Evolutionary conservation across 2,888 invertebrate genomes (phyloP).

Genomic region (Drosophila limbata): DNA sequence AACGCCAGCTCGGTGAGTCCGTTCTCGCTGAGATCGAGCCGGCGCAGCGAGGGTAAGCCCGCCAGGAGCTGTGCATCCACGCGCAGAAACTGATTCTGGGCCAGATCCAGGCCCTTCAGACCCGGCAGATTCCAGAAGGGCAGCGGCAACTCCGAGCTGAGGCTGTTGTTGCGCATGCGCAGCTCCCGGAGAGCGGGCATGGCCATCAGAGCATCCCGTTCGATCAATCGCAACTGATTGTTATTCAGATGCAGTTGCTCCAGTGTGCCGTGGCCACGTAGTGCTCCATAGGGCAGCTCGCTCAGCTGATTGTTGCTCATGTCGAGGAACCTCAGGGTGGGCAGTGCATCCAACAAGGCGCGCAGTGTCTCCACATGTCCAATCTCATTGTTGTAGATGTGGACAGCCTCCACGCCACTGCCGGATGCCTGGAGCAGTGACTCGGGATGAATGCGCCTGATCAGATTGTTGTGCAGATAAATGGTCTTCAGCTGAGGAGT

Average conservation of each 20-base stretch:
- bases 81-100: constrained; percentile 90
- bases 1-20: constrained; percentile 90
- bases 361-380: constrained; percentile 91
- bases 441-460: constrained; percentile 92
- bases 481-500: constrained; percentile 90
- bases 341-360: constrained; percentile 91
- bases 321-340: constrained; percentile 91
- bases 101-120: constrained; percentile 93
- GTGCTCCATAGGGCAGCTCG: constrained; percentile 91
- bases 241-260: constrained; percentile 93
- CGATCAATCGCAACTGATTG: constrained; percentile 91
- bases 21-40: constrained; percentile 92
- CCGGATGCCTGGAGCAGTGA: constrained; percentile 91
- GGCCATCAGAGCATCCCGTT: constrained; percentile 92
- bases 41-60: constrained; percentile 91
- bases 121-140: constrained; percentile 95
- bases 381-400: constrained; percentile 91
- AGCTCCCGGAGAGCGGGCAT: constrained; percentile 94
- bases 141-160: constrained; percentile 90
- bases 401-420: constrained; percentile 91
- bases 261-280: constrained; percentile 92
- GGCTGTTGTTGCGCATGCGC: constrained; percentile 92
- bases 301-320: constrained; percentile 91
- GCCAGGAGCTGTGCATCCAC: constrained; percentile 90
- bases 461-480: constrained; percentile 91